Conservation (phyloP, 2,888 invertebrate genomes). For the Andrena haemorrhoa region DNA sequence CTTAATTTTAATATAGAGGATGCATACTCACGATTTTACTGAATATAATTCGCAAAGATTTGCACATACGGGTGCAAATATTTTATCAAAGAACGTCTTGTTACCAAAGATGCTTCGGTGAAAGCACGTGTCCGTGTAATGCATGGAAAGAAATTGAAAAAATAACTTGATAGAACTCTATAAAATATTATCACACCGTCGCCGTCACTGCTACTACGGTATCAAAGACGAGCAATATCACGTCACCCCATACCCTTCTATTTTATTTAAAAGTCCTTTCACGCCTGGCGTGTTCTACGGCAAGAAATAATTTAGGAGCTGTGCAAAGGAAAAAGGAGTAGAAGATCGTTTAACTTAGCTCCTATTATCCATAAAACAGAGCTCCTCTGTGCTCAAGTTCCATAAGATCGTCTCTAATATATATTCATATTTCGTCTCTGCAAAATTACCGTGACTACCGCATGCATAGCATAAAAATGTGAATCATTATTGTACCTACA, state of each 20-base stretch:
- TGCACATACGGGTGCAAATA: neutral
- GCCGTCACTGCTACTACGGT: neutral
- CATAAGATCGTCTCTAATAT: neutral
- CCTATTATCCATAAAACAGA: neutral
- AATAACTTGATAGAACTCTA: constrained; percentile 26
- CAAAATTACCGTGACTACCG: neutral
- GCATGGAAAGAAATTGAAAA: constrained; percentile 35
- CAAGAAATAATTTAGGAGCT: constrained; percentile 13
- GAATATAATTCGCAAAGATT: neutral
- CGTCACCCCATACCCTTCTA: neutral
- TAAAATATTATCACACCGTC: constrained; percentile 28
- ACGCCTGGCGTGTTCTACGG: too few relatives aligned
- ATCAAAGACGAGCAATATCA: constrained; percentile 37
- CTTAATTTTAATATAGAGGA: too few relatives aligned
- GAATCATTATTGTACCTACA: neutral
- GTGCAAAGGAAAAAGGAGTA: neutral
- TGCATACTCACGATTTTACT: neutral
- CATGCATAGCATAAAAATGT: neutral
- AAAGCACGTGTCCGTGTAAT: constrained; percentile 7
- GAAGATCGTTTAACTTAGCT: neutral
- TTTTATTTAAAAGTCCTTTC: constrained; percentile 10
- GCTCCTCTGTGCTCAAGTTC: neutral
- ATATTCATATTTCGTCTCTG: neutral
- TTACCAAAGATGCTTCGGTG: constrained; percentile 25
- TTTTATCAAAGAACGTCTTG: constrained; percentile 11